Conservation (phyloP, 2,888 invertebrate species). For the Heliconius erato region DNA sequence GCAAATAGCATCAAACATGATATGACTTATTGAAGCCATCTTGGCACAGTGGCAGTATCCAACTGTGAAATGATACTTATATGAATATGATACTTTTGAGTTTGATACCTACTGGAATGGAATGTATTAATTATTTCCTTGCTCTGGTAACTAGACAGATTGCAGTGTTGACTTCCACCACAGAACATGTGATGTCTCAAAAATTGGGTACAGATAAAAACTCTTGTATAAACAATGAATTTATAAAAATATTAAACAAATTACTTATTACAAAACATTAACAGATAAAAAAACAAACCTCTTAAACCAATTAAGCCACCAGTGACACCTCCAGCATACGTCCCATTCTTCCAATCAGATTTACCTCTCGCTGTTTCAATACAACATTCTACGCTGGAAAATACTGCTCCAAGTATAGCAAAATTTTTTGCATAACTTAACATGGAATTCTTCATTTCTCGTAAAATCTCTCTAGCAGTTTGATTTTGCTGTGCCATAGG, state of each 20-base stretch:
- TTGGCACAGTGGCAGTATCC: no score
- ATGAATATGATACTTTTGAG: no score
- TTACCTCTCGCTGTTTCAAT: slow-evolving; percentile 98
- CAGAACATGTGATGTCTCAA: no score
- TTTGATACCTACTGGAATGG: no score
- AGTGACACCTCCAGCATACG: slow-evolving; percentile 96
- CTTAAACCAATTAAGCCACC: slow-evolving; percentile 96
- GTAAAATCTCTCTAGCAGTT: slow-evolving; percentile 93
- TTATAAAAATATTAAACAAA: background rate
- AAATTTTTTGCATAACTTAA: slow-evolving; percentile 98
- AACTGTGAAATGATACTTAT: no score
- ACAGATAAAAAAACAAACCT: slow-evolving; percentile 77
- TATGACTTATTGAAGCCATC: no score
- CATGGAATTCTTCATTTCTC: slow-evolving; percentile 96
- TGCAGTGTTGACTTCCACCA: no score
- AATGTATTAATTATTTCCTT: no score
- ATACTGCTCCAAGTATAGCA: slow-evolving; percentile 97
- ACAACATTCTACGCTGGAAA: slow-evolving; percentile 97
- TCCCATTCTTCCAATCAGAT: slow-evolving; percentile 98
- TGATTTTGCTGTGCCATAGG: slow-evolving; percentile 89
- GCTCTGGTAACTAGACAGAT: no score
- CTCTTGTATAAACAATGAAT: background rate
- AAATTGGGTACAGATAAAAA: no score
- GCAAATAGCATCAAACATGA: no score
- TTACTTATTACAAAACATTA: background rate